phyloP scores from a whole-genome alignment of 2,113 vertebrate genomes.

The Hystrix brachyura region DNA sequence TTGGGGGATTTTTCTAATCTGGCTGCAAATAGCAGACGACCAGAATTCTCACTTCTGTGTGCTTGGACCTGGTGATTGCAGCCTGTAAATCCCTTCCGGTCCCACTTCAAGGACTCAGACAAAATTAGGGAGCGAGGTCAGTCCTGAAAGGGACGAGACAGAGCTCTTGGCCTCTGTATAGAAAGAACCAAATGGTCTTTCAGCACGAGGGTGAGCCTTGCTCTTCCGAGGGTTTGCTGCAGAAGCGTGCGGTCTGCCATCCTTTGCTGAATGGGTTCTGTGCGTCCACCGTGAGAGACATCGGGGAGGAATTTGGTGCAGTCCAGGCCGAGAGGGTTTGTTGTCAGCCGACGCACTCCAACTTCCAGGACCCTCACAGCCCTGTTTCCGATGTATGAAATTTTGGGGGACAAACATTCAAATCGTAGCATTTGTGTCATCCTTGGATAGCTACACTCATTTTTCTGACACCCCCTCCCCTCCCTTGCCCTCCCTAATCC shows the following conservation, averaged over 20 bases:
- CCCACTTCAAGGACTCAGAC: not conserved
- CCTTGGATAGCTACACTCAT: not conserved
- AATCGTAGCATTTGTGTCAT: not conserved
- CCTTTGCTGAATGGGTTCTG: not conserved
- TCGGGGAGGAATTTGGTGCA: not conserved
- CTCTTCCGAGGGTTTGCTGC: not conserved
- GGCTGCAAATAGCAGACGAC: slow-evolving; percentile 66
- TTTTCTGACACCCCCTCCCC: too few relatives aligned
- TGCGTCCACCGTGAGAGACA: not conserved
- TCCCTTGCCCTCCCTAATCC: not conserved
- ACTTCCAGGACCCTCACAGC: not conserved
- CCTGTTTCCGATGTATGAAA: not conserved
- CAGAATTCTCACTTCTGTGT: slow-evolving; percentile 27
- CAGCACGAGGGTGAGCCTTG: not conserved
- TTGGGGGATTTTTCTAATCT: slow-evolving; percentile 72
- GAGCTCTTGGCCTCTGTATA: not conserved
- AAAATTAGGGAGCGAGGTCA: slow-evolving; percentile 68
- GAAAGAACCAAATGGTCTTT: not conserved
- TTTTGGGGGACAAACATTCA: not conserved
- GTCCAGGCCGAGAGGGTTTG: not conserved
- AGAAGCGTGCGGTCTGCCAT: not conserved
- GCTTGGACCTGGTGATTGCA: not conserved
- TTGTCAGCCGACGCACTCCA: not conserved
- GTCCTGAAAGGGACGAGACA: not conserved
- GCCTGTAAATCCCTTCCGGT: slow-evolving; percentile 28